phyloP scores from a whole-genome alignment of 2,797 vertebrate genomes.

The Orestias chungarensis region DNA sequence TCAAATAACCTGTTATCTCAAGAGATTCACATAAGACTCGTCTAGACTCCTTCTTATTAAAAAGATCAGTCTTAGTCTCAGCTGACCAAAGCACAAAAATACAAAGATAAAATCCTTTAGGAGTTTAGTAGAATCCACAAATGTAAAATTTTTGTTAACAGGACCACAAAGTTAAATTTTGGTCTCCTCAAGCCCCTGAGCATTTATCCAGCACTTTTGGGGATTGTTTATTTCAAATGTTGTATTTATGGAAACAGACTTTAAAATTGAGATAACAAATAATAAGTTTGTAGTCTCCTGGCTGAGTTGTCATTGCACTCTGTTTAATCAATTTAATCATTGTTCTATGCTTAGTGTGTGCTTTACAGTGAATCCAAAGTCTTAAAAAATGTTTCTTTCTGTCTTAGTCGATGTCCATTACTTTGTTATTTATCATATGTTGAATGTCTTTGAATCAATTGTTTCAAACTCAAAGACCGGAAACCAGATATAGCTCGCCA shows the following conservation, averaged over 20 bases:
- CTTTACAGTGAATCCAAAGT: background rate
- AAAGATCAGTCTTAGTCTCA: background rate
- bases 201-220: background rate
- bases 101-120: background rate
- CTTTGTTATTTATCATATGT: no score
- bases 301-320: no score
- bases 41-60: background rate
- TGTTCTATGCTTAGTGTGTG: background rate
- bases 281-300: background rate
- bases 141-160: background rate
- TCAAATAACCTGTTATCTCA: background rate
- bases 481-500: no score
- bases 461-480: no score
- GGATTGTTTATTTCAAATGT: background rate
- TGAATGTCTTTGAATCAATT: no score
- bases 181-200: background rate
- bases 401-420: no score
- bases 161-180: background rate
- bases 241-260: background rate
- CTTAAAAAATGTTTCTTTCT: background rate
- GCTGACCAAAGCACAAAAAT: background rate
- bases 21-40: background rate
- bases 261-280: background rate
- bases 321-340: background rate
- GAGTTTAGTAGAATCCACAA: background rate